Evolutionary conservation across 2,888 invertebrate genomes (phyloP).

Genomic region (Meiosimyza decipiens): DNA sequence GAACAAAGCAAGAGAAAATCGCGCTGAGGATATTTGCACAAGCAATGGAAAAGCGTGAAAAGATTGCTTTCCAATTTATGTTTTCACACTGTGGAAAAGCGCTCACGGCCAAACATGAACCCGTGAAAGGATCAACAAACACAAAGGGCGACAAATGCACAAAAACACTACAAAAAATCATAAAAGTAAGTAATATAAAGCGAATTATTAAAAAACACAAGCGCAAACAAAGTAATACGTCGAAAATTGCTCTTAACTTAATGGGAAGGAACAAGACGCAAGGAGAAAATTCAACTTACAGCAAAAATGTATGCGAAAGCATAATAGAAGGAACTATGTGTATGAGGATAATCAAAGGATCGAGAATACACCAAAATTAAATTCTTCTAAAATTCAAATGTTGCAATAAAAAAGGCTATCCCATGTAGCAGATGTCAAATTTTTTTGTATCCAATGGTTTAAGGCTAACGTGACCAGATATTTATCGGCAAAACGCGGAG

Average conservation of each 20-base stretch:
- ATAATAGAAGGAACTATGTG: too few relatives aligned
- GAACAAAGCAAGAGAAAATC: conserved; percentile 37
- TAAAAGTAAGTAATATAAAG: not conserved
- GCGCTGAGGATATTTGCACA: conserved; percentile 36
- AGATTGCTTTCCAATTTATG: conserved; percentile 55
- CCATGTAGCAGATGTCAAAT: too few relatives aligned
- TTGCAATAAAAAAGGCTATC: too few relatives aligned
- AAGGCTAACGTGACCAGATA: too few relatives aligned
- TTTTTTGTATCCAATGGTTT: too few relatives aligned
- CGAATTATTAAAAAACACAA: not conserved
- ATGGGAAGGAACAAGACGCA: not conserved
- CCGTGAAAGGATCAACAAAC: conserved; percentile 16
- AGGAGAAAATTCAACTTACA: not conserved
- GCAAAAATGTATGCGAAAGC: not conserved
- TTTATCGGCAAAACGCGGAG: too few relatives aligned
- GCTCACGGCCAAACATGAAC: conserved; percentile 41
- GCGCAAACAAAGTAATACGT: conserved; percentile 3
- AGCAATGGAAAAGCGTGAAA: conserved; percentile 32
- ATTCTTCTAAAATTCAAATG: too few relatives aligned
- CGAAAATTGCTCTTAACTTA: not conserved
- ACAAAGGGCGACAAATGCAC: not conserved
- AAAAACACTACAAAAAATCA: conserved; percentile 13
- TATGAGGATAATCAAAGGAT: not conserved
- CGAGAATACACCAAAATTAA: not conserved
- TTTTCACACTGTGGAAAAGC: conserved; percentile 48